Conservation (phyloP, 2,888 invertebrate species). For the Ormyrus thymus region DNA sequence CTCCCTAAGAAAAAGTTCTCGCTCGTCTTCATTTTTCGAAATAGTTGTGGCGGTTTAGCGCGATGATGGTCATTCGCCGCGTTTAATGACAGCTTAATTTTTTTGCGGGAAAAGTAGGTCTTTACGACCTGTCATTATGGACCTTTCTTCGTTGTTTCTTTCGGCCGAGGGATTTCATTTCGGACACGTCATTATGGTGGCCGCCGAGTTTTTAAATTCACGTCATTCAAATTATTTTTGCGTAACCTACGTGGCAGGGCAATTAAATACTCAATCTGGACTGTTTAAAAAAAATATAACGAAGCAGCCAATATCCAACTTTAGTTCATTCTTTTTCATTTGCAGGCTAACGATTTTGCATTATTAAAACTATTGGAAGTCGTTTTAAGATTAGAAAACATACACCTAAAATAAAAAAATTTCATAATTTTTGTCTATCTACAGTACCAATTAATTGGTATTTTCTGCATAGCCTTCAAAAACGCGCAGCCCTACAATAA, state of each 20-base stretch:
- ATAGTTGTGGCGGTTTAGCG: constrained; percentile 42
- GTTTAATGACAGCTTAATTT: constrained; percentile 21
- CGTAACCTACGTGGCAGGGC: not conserved
- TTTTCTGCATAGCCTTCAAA: not conserved
- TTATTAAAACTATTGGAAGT: too few relatives aligned
- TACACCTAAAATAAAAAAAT: too few relatives aligned
- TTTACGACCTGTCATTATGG: constrained; percentile 29
- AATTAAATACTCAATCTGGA: not conserved
- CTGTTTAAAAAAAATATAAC: too few relatives aligned
- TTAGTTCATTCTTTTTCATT: too few relatives aligned
- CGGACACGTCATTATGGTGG: constrained; percentile 16
- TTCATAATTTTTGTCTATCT: too few relatives aligned
- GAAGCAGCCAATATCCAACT: too few relatives aligned
- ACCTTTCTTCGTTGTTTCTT: not conserved
- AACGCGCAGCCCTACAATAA: not conserved
- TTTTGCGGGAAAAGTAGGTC: constrained; percentile 1
- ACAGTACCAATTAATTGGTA: too few relatives aligned
- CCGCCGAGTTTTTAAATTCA: constrained; percentile 4
- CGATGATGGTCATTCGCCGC: constrained; percentile 40
- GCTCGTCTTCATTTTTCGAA: constrained; percentile 45
- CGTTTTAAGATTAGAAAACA: too few relatives aligned
- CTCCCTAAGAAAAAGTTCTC: not conserved
- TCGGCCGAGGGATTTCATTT: constrained; percentile 39
- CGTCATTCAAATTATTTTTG: constrained; percentile 22
- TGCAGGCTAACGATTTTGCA: too few relatives aligned